Evolutionary conservation across 2,888 invertebrate genomes (phyloP).

Genomic region (Macrosiphum euphorbiae): DNA sequence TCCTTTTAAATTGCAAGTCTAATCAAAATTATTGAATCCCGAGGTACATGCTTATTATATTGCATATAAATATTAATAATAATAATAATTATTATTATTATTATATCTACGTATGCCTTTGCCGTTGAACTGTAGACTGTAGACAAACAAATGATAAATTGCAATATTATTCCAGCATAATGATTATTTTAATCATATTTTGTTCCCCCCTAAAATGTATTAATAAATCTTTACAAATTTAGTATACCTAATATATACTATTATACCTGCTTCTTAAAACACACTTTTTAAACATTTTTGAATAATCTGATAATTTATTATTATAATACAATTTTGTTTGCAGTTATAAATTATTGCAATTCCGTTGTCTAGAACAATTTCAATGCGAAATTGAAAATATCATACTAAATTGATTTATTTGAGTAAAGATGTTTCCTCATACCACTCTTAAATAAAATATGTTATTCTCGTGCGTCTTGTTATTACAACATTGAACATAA

Average conservation of each 20-base stretch:
- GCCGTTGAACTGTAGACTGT: background rate
- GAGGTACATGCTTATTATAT: background rate
- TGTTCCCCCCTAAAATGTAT: background rate
- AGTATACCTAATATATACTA: background rate
- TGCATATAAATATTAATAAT: too few species aligned
- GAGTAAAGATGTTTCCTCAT: background rate
- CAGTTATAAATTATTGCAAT: background rate
- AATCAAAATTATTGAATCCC: background rate
- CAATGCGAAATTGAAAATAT: background rate
- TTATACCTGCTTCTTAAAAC: background rate
- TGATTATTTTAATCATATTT: background rate
- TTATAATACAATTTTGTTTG: background rate
- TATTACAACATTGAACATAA: background rate
- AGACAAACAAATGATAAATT: conserved; percentile 1
- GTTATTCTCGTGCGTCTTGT: background rate
- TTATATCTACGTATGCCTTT: background rate
- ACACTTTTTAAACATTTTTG: background rate
- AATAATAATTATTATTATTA: too few species aligned
- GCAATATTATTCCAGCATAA: background rate
- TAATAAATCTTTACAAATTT: background rate
- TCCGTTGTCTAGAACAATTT: background rate
- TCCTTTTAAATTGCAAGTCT: background rate
- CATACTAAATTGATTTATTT: background rate
- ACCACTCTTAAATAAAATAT: background rate
- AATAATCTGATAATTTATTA: background rate